A percentile compares a stretch with the other conserved stretches of the same genome.
Conservation (phyloP, 2,888 invertebrate species). For the Oscheius onirici region DNA sequence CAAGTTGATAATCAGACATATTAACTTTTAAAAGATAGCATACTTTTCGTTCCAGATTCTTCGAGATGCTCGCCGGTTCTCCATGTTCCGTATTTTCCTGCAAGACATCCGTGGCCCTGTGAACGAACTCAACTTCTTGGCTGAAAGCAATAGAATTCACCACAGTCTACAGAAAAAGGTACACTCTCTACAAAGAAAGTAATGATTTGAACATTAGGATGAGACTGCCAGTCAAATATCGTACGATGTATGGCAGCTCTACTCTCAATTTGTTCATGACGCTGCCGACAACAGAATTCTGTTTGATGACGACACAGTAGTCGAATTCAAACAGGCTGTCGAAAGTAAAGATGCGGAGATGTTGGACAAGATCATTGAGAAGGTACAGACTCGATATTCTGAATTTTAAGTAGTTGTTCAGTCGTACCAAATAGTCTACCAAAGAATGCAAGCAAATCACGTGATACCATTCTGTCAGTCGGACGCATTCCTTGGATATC, state of each 20-base stretch:
- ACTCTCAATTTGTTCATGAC: slow-evolving; percentile 62
- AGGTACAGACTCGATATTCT: slow-evolving; percentile 17
- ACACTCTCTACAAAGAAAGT: too few species aligned
- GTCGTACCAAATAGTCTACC: slow-evolving; percentile 65
- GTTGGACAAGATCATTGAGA: slow-evolving; percentile 52
- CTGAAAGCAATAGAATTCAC: slow-evolving; percentile 63
- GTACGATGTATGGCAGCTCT: slow-evolving; percentile 68
- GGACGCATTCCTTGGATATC: slow-evolving; percentile 64
- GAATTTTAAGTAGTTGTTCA: slow-evolving; percentile 25
- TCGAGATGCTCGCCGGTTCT: slow-evolving; percentile 59
- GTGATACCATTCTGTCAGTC: slow-evolving; percentile 70
- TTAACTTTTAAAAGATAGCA: too few species aligned
- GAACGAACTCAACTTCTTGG: slow-evolving; percentile 63
- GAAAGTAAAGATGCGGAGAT: slow-evolving; percentile 9
- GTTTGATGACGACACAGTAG: slow-evolving; percentile 42
- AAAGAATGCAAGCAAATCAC: slow-evolving; percentile 61
- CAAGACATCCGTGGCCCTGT: slow-evolving; percentile 65
- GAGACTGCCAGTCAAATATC: slow-evolving; percentile 46
- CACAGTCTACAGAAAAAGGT: slow-evolving; percentile 58
- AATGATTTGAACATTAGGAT: slow-evolving; percentile 31
- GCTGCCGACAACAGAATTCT: slow-evolving; percentile 57
- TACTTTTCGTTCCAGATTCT: slow-evolving; percentile 45
- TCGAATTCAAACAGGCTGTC: slow-evolving; percentile 40
- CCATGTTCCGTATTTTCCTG: slow-evolving; percentile 66
- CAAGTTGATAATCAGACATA: too few species aligned